Evolutionary conservation across 2,888 invertebrate species (phyloP).

Genomic region (Philereme transversata): DNA sequence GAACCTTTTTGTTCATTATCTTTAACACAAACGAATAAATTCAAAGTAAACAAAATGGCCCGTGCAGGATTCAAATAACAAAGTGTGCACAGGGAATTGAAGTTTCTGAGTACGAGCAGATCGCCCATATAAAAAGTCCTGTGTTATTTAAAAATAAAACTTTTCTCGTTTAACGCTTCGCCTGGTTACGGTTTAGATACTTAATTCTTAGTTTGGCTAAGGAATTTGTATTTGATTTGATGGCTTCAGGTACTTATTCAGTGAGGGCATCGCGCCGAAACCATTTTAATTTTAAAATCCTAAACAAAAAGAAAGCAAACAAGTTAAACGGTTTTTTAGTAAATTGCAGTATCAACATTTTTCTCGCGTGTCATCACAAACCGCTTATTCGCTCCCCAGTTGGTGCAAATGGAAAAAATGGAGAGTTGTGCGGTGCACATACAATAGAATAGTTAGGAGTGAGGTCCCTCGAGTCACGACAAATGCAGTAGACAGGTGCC

Average conservation of each 20-base stretch:
- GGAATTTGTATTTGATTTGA: slow-evolving; percentile 37
- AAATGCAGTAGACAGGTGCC: slow-evolving; percentile 68
- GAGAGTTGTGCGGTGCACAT: slow-evolving; percentile 49
- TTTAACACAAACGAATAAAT: not conserved
- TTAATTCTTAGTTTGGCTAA: slow-evolving; percentile 33
- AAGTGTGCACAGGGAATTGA: slow-evolving; percentile 23
- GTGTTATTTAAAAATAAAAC: slow-evolving; percentile 36
- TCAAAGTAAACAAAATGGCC: not conserved
- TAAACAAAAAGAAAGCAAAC: slow-evolving; percentile 18
- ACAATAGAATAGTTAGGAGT: slow-evolving; percentile 68
- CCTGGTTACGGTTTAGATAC: slow-evolving; percentile 34
- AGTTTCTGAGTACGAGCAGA: slow-evolving; percentile 26
- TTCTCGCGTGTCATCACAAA: slow-evolving; percentile 33
- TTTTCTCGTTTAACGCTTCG: slow-evolving; percentile 38
- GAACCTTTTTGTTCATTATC: too few relatives aligned
- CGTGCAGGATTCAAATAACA: slow-evolving; percentile 1
- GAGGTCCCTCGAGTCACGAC: slow-evolving; percentile 54
- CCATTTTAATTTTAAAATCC: slow-evolving; percentile 17
- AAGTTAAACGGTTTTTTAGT: slow-evolving; percentile 21
- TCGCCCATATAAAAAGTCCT: slow-evolving; percentile 28
- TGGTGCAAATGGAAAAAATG: slow-evolving; percentile 53
- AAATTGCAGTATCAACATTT: slow-evolving; percentile 23
- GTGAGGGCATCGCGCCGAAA: not conserved
- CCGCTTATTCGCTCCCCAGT: slow-evolving; percentile 50
- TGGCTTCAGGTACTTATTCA: slow-evolving; percentile 24